Percentiles rank a stretch among this genome's conserved stretches.
These are phyloP conservation scores for Hycleus phaleratus DNA, from an alignment of 1,140 invertebrate species.

Conservation along the genomic window DNA sequence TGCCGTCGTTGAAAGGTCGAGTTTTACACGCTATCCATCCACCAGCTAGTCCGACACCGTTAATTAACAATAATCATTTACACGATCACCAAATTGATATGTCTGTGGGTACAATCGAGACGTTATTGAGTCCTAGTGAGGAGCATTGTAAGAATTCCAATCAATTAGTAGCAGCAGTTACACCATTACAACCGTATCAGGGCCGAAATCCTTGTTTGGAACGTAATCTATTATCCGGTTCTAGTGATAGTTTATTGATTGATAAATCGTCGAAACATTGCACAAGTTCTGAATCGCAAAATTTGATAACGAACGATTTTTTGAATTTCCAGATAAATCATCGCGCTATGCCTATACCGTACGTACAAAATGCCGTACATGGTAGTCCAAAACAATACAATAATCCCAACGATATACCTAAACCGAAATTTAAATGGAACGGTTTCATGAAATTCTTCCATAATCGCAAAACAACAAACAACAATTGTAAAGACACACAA, in stretches of 20 bases:
- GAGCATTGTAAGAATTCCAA: conserved; percentile 47
- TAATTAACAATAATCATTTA: conserved; percentile 39
- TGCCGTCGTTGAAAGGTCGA: conserved; percentile 50
- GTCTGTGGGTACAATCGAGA: conserved; percentile 40
- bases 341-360: conserved; percentile 58
- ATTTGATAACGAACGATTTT: conserved; percentile 37
- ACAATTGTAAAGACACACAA: conserved; percentile 45
- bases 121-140: conserved; percentile 44
- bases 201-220: conserved; percentile 85
- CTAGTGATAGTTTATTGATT: conserved; percentile 56
- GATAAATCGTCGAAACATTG: conserved; percentile 61
- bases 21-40: conserved; percentile 34
- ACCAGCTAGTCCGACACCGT: conserved; percentile 34
- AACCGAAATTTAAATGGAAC: conserved; percentile 35
- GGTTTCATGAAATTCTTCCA: conserved; percentile 37
- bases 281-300: conserved; percentile 42
- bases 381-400: conserved; percentile 47
- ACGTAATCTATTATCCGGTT: conserved; percentile 64
- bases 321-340: conserved; percentile 39
- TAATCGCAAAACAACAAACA: conserved; percentile 18
- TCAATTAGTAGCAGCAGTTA: conserved; percentile 39
- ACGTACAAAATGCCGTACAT: conserved; percentile 68
- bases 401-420: conserved; percentile 1
- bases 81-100: conserved; percentile 34
- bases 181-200: conserved; percentile 67